A percentile compares a stretch with the other conserved stretches of the same genome.
Conservation (phyloP, 2,888 invertebrate species). For the Drosophila leonis region DNA sequence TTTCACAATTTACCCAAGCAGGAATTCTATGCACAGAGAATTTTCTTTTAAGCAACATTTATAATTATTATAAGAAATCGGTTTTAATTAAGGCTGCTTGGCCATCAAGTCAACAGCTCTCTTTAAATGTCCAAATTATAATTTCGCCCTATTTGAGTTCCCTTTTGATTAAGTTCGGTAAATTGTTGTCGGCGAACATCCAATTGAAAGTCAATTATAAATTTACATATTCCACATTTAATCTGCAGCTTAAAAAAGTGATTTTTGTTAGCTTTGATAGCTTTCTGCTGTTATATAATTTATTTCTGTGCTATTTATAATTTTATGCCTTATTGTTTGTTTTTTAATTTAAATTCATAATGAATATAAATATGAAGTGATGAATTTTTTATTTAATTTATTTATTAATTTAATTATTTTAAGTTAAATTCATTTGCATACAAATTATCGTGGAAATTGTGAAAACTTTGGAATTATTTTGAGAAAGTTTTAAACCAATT, state of each 20-base stretch:
- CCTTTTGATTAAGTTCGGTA: not conserved
- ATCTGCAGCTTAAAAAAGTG: not conserved
- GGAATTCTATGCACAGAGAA: not conserved
- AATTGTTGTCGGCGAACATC: too few relatives aligned
- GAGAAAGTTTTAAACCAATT: too few relatives aligned
- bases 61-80: conserved; percentile 3
- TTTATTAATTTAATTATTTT: not conserved
- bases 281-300: not conserved
- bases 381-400: not conserved
- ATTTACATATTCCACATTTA: conserved; percentile 3
- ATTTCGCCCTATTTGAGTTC: not conserved
- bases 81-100: not conserved
- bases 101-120: not conserved
- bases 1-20: not conserved
- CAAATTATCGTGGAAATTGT: not conserved
- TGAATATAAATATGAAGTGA: not conserved
- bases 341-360: not conserved
- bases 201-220: not conserved
- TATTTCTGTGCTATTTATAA: not conserved
- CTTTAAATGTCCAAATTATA: not conserved
- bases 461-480: not conserved
- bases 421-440: not conserved
- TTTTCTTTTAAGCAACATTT: conserved; percentile 1
- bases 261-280: not conserved
- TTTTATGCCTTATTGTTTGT: too few relatives aligned